phyloP scores from a whole-genome alignment of 2,797 vertebrate species.

The Phrynocephalus vlangalii region DNA sequence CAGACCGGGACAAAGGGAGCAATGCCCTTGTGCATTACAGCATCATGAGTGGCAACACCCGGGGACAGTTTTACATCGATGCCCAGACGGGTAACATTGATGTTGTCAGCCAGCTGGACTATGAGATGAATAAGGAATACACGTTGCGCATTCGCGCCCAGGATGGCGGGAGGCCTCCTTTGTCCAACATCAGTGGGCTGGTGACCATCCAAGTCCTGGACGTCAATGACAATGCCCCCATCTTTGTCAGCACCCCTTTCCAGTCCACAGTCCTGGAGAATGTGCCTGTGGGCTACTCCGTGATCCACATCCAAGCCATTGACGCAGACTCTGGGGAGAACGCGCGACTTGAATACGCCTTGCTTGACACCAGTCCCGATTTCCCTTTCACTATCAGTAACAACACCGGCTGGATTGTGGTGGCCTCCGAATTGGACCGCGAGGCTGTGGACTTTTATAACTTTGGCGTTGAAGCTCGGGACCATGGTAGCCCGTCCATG shows the following conservation, averaged over 20 bases:
- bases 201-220: slow-evolving; percentile 94
- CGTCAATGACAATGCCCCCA: slow-evolving; percentile 93
- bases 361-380: slow-evolving; percentile 82
- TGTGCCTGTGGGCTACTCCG: slow-evolving; percentile 90
- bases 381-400: slow-evolving; percentile 95
- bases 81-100: slow-evolving; percentile 93
- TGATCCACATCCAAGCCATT: slow-evolving; percentile 93
- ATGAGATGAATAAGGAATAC: slow-evolving; percentile 93
- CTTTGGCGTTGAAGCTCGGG: slow-evolving; percentile 90
- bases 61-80: slow-evolving; percentile 96
- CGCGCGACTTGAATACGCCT: slow-evolving; percentile 87
- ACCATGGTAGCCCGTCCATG: slow-evolving; percentile 88
- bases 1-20: slow-evolving; percentile 89
- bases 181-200: slow-evolving; percentile 94
- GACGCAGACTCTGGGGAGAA: slow-evolving; percentile 94
- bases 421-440: slow-evolving; percentile 90
- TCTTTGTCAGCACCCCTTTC: slow-evolving; percentile 96
- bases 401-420: slow-evolving; percentile 93
- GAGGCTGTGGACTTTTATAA: slow-evolving; percentile 92
- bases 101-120: slow-evolving; percentile 91
- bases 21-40: slow-evolving; percentile 95
- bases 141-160: slow-evolving; percentile 90
- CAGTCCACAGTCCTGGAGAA: slow-evolving; percentile 95
- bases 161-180: slow-evolving; percentile 91
- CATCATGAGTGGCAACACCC: slow-evolving; percentile 96